Percentiles rank a stretch among this genome's conserved stretches.
Evolutionary conservation across 2,888 invertebrate genomes (phyloP).

Genomic region (Latheticus oryzae): DNA sequence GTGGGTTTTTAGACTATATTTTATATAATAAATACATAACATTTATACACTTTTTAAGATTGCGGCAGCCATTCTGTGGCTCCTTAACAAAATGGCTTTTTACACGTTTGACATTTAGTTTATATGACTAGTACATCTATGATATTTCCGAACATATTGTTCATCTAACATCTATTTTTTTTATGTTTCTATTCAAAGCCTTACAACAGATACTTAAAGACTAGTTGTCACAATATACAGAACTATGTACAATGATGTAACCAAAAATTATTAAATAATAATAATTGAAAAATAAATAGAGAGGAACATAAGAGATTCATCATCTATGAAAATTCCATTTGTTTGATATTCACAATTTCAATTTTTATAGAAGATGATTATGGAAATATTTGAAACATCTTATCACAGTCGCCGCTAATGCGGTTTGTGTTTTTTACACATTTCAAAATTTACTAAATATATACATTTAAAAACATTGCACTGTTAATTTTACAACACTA

Average conservation of each 20-base stretch:
- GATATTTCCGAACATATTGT: slow-evolving; percentile 51
- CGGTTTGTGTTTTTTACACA: slow-evolving; percentile 59
- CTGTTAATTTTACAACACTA: slow-evolving; percentile 47
- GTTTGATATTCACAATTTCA: neutral
- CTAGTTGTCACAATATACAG: slow-evolving; percentile 50
- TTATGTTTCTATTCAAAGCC: slow-evolving; percentile 44
- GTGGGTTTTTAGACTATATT: slow-evolving; percentile 56
- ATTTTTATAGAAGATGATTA: slow-evolving; percentile 30
- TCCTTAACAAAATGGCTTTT: slow-evolving; percentile 54
- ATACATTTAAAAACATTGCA: slow-evolving; percentile 58
- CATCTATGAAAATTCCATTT: slow-evolving; percentile 23
- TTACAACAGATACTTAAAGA: slow-evolving; percentile 49
- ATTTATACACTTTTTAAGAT: slow-evolving; percentile 60
- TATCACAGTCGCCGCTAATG: slow-evolving; percentile 62
- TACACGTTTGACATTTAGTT: slow-evolving; percentile 54
- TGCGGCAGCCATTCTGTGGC: slow-evolving; percentile 54
- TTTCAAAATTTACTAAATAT: slow-evolving; percentile 56
- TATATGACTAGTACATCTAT: slow-evolving; percentile 59
- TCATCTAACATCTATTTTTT: slow-evolving; percentile 45
- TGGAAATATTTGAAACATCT: slow-evolving; percentile 52
- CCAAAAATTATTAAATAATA: slow-evolving; percentile 18
- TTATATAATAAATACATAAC: slow-evolving; percentile 65
- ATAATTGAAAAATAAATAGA: slow-evolving; percentile 40
- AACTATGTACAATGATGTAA: slow-evolving; percentile 51
- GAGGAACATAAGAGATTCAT: slow-evolving; percentile 37